phyloP scores from a whole-genome alignment of 2,797 vertebrate genomes.

The Bucorvus abyssinicus region DNA sequence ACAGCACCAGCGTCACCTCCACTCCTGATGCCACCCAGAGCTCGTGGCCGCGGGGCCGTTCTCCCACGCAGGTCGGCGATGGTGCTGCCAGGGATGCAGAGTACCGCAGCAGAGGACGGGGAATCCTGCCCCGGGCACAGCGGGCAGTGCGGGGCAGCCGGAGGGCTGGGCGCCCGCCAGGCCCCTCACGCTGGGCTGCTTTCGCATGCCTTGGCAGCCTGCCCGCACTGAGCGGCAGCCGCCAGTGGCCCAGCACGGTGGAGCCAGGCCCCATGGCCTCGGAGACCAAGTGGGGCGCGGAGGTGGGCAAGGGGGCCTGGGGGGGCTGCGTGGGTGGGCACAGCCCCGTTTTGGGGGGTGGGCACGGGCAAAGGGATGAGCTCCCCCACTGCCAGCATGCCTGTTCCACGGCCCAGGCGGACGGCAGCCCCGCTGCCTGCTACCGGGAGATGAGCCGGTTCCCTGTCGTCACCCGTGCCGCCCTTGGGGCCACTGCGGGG shows the following conservation, averaged over 20 bases:
- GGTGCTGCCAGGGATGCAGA: rapidly evolving
- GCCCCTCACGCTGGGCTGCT: neutral
- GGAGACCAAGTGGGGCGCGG: rapidly evolving
- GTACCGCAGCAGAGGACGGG: rapidly evolving
- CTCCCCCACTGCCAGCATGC: rapidly evolving
- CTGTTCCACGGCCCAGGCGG: neutral
- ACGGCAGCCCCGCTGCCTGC: neutral
- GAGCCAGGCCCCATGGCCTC: neutral
- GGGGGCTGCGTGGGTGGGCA: neutral
- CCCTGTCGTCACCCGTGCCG: neutral
- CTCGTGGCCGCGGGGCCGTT: rapidly evolving
- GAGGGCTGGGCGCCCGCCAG: neutral
- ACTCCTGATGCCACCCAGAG: rapidly evolving
- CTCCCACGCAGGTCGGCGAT: rapidly evolving
- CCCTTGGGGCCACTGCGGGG: neutral
- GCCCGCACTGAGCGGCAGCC: neutral
- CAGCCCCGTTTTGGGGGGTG: neutral
- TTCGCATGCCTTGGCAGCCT: neutral
- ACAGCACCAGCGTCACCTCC: rapidly evolving
- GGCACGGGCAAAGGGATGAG: neutral
- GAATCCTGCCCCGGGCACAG: rapidly evolving
- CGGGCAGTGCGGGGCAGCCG: neutral
- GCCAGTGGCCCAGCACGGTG: rapidly evolving
- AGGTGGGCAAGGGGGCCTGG: neutral
- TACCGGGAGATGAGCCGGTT: constrained; percentile 20